Conservation (phyloP, 2,113 vertebrate species). For the Peromyscus leucopus region DNA sequence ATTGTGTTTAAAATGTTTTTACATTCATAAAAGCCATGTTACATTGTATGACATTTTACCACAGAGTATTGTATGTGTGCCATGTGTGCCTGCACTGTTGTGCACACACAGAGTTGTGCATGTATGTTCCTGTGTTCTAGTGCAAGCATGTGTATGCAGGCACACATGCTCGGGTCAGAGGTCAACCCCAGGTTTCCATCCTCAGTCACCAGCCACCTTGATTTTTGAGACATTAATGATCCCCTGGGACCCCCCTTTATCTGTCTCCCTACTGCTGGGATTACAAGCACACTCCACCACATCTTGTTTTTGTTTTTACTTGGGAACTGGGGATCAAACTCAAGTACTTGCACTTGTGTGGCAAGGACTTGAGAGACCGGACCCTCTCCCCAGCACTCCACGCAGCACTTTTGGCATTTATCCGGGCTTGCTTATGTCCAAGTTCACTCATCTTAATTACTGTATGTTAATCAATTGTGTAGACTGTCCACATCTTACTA, state of each 20-base stretch:
- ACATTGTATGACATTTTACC: background rate
- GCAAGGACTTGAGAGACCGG: background rate
- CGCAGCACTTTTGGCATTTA: background rate
- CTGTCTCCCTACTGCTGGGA: too few species aligned
- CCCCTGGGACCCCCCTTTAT: background rate
- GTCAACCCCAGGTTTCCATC: background rate
- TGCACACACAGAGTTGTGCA: background rate
- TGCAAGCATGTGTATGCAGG: background rate
- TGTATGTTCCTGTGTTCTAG: background rate
- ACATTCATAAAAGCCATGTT: background rate
- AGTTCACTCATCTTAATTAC: constrained; percentile 39
- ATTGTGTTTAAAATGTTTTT: background rate
- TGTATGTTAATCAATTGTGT: background rate
- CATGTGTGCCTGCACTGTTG: background rate
- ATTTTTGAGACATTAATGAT: background rate
- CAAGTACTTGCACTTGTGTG: background rate
- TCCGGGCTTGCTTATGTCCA: background rate
- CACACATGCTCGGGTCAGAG: background rate
- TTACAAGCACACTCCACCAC: background rate
- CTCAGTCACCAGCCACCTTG: background rate
- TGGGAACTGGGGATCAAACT: background rate
- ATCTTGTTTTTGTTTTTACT: background rate
- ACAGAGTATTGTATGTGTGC: too few species aligned
- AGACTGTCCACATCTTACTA: background rate
- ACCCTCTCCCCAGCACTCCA: too few species aligned